Conservation (phyloP, 1,140 invertebrate genomes). For the Lutraria rhynchaena region DNA sequence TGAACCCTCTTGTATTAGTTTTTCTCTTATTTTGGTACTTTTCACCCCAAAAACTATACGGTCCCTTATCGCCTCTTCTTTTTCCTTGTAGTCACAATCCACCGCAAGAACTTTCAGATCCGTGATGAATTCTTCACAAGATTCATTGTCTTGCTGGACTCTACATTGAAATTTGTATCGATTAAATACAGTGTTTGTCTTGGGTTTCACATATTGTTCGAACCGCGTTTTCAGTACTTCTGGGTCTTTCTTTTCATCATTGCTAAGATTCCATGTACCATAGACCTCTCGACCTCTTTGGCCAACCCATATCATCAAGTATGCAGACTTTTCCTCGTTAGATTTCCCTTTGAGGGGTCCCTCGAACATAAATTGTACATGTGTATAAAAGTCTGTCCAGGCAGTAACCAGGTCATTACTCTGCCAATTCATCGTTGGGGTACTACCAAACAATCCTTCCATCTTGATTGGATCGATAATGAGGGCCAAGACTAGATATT, state of each 20-base stretch:
- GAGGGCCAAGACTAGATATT: background rate
- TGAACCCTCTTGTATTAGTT: no score
- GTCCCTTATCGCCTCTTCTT: background rate
- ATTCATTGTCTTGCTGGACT: constrained; percentile 44
- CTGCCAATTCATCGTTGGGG: constrained; percentile 30
- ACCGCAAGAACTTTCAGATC: constrained; percentile 55
- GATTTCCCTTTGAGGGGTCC: constrained; percentile 4
- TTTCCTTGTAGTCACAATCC: constrained; percentile 59
- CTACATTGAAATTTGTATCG: constrained; percentile 49
- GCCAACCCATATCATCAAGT: constrained; percentile 33
- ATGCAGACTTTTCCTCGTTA: constrained; percentile 34
- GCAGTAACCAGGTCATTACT: constrained; percentile 1
- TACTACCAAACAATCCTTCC: background rate
- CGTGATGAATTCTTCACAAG: constrained; percentile 60
- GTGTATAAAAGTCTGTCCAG: background rate
- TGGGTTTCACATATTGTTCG: constrained; percentile 51
- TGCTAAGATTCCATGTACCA: constrained; percentile 21
- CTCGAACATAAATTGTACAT: constrained; percentile 20
- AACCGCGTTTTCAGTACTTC: constrained; percentile 21
- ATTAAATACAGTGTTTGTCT: constrained; percentile 39
- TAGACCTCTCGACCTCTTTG: constrained; percentile 9
- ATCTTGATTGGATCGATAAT: background rate
- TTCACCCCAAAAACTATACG: no score
- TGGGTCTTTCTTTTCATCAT: constrained; percentile 11
- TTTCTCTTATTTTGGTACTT: no score